Percentiles rank a stretch among this genome's conserved stretches.
These are phyloP conservation scores for Hoplostethus atlanticus DNA, from an alignment of 2,797 vertebrate species.

Conservation along the genomic window DNA sequence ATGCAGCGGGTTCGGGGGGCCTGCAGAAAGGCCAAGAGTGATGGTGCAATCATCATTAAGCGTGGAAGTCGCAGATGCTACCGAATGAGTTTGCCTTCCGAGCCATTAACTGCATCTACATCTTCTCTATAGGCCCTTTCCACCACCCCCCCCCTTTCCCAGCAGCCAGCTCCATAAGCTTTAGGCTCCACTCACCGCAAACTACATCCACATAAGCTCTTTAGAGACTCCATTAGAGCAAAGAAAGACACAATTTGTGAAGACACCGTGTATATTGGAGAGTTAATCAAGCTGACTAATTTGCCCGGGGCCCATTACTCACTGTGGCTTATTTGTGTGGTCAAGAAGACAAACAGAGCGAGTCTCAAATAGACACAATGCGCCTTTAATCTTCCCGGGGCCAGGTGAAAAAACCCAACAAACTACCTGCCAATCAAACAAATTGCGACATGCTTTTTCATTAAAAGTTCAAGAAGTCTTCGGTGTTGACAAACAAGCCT, in stretches of 20 bases:
- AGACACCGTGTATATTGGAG: slow-evolving; percentile 65
- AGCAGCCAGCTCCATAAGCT: slow-evolving; percentile 32
- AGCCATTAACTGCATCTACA: slow-evolving; percentile 80
- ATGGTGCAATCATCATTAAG: slow-evolving; percentile 57
- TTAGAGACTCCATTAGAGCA: slow-evolving; percentile 64
- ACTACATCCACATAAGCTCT: slow-evolving; percentile 58
- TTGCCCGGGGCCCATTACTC: slow-evolving; percentile 66
- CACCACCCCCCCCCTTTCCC: slow-evolving; percentile 40
- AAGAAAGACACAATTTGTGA: slow-evolving; percentile 66
- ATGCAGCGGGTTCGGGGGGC: slow-evolving; percentile 10
- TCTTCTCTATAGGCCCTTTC: slow-evolving; percentile 72
- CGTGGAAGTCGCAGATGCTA: slow-evolving; percentile 45
- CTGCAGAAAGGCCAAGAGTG: slow-evolving; percentile 32
- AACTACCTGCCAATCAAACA: slow-evolving; percentile 64
- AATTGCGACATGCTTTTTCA: slow-evolving; percentile 65
- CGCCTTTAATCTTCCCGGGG: slow-evolving; percentile 55
- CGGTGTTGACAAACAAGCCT: slow-evolving; percentile 60
- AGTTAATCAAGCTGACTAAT: slow-evolving; percentile 74
- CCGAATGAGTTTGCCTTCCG: slow-evolving; percentile 80
- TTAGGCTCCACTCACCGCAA: slow-evolving; percentile 47
- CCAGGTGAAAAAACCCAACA: slow-evolving; percentile 39
- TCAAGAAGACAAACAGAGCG: slow-evolving; percentile 67
- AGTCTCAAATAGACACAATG: slow-evolving; percentile 46
- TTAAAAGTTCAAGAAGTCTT: slow-evolving; percentile 74
- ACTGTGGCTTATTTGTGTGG: slow-evolving; percentile 62